phyloP scores from a whole-genome alignment of 35 echinoderm and acorn worm genomes.

The Apostichopus parvimensis region DNA sequence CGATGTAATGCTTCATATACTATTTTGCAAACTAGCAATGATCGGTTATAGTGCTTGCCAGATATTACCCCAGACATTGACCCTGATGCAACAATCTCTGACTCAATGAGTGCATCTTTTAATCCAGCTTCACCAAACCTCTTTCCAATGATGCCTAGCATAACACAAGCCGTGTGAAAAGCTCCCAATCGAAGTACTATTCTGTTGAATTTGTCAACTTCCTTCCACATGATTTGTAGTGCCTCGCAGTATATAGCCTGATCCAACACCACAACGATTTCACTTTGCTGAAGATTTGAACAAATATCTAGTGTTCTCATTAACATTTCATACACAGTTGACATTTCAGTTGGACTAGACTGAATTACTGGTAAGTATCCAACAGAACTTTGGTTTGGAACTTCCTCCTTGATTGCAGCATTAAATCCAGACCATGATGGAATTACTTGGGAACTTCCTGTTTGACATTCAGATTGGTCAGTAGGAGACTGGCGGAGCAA shows the following conservation, averaged over 20 bases:
- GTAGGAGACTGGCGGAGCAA: background rate
- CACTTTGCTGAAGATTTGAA: no score
- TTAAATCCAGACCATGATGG: conserved; percentile 7
- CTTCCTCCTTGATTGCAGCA: conserved; percentile 4
- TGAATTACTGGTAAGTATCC: no score
- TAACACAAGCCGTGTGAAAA: conserved; percentile 38
- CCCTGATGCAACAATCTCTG: background rate
- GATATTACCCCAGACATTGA: conserved; percentile 9
- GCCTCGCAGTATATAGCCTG: no score
- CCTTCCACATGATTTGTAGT: no score
- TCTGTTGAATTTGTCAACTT: background rate
- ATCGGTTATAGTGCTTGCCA: conserved; percentile 30
- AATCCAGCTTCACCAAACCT: conserved; percentile 45
- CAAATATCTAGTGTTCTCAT: no score
- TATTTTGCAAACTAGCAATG: background rate
- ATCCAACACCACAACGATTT: no score
- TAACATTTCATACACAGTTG: no score
- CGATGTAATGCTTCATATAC: conserved; percentile 5
- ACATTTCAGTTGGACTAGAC: no score
- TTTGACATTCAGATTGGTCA: background rate
- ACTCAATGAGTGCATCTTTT: conserved; percentile 33
- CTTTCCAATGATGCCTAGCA: conserved; percentile 43
- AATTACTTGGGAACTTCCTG: conserved; percentile 5
- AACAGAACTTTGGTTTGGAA: conserved; percentile 8
- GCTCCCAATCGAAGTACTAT: conserved; percentile 42